Evolutionary conservation across 2,888 invertebrate genomes (phyloP).

Genomic region (Tipula lateralis): DNA sequence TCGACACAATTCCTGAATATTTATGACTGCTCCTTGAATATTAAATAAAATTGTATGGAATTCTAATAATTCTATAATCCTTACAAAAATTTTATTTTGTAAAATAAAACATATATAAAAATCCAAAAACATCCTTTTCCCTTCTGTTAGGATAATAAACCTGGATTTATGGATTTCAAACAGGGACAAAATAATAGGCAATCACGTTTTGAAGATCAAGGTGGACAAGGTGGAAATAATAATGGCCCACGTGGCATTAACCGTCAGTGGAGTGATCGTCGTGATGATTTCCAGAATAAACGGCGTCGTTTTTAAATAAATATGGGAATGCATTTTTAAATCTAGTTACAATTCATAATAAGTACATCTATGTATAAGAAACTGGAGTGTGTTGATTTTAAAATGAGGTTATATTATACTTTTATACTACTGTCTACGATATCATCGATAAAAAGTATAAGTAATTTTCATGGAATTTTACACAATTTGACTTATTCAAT

Average conservation of each 20-base stretch:
- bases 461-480: not conserved
- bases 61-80: not conserved
- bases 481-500: not conserved
- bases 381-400: not conserved
- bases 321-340: not conserved
- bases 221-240: slow-evolving; percentile 38
- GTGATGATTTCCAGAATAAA: slow-evolving; percentile 39
- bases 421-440: not conserved
- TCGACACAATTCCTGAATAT: not conserved
- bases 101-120: not conserved
- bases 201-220: slow-evolving; percentile 40
- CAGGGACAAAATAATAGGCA: slow-evolving; percentile 43
- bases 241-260: slow-evolving; percentile 35
- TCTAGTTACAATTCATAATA: not conserved
- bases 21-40: not conserved
- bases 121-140: not conserved
- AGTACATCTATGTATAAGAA: not conserved
- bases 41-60: not conserved
- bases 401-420: not conserved
- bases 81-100: not conserved
- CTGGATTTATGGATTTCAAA: slow-evolving; percentile 38
- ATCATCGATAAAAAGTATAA: slow-evolving; percentile 6
- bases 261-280: slow-evolving; percentile 36
- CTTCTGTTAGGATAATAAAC: slow-evolving; percentile 40
- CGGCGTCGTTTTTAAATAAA: slow-evolving; percentile 47